phyloP scores from a whole-genome alignment of 2,797 vertebrate genomes.

The Chelon labrosus region DNA sequence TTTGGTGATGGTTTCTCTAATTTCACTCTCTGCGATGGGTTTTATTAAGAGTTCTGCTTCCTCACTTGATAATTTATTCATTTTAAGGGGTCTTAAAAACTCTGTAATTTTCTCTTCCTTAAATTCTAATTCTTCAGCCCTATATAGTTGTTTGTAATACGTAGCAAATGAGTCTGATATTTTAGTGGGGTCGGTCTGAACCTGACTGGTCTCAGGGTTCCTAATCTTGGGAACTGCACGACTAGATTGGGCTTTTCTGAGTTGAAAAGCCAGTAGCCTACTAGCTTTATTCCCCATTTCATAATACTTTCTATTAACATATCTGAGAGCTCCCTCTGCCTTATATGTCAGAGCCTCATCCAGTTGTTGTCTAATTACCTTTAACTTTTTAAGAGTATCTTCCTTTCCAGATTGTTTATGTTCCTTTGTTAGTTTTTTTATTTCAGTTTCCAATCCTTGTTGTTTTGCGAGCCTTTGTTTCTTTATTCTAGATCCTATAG shows the following conservation, averaged over 20 bases:
- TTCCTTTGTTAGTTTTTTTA: neutral
- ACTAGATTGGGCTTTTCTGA: neutral
- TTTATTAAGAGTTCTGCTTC: neutral
- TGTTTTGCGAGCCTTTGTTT: constrained; percentile 10
- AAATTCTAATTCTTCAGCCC: neutral
- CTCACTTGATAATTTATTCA: neutral
- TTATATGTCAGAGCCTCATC: constrained; percentile 4
- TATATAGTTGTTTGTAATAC: constrained; percentile 11
- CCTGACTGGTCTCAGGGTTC: neutral
- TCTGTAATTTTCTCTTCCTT: neutral
- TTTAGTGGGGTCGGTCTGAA: neutral
- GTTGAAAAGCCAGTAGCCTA: constrained; percentile 5
- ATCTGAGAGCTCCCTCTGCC: constrained; percentile 2
- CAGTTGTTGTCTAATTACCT: neutral
- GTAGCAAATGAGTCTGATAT: constrained; percentile 8
- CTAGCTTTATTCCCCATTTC: constrained; percentile 3
- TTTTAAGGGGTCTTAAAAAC: neutral
- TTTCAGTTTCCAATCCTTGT: constrained; percentile 3
- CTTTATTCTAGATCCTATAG: constrained; percentile 13
- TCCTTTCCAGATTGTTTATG: neutral
- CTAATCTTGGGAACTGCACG: neutral
- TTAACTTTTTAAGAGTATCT: neutral
- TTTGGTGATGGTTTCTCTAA: neutral
- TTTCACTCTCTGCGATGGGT: neutral
- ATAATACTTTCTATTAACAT: neutral